These are phyloP conservation scores for Salticus scenicus DNA, from an alignment of 2,888 invertebrate species.

Conservation along the genomic window DNA sequence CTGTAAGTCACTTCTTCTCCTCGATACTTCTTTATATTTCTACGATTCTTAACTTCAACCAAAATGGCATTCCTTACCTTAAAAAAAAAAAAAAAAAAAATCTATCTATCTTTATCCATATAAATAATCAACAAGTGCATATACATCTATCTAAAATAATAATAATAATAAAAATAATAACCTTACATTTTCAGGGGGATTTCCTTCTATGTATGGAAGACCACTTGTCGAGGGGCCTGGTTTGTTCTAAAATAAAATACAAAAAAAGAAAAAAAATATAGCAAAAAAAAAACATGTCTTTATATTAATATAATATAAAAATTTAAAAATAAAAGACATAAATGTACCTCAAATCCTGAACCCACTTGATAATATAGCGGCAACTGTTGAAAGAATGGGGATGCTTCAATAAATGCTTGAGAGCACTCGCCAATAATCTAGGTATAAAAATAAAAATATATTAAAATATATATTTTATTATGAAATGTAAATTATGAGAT, in stretches of 20 bases:
- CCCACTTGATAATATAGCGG: slow-evolving; percentile 15
- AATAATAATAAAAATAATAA: no score
- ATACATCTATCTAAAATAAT: no score
- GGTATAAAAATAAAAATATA: no score
- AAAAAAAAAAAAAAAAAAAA: not conserved
- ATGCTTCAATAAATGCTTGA: not conserved
- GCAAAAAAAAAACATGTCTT: not conserved
- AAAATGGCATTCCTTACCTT: no score
- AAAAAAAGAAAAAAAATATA: not conserved
- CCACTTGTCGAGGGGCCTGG: not conserved
- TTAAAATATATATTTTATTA: no score
- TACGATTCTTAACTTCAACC: not conserved
- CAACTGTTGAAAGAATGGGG: not conserved
- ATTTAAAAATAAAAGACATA: not conserved
- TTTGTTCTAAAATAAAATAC: no score
- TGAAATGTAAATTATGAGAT: no score
- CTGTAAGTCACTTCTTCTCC: not conserved
- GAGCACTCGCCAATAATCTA: not conserved
- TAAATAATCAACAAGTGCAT: not conserved
- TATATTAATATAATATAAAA: not conserved
- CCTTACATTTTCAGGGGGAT: not conserved
- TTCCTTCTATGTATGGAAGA: not conserved
- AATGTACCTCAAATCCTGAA: slow-evolving; percentile 20
- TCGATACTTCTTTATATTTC: not conserved
- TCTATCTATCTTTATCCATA: not conserved